phyloP scores from a whole-genome alignment of 2,113 vertebrate genomes.

The Anhinga rufa region DNA sequence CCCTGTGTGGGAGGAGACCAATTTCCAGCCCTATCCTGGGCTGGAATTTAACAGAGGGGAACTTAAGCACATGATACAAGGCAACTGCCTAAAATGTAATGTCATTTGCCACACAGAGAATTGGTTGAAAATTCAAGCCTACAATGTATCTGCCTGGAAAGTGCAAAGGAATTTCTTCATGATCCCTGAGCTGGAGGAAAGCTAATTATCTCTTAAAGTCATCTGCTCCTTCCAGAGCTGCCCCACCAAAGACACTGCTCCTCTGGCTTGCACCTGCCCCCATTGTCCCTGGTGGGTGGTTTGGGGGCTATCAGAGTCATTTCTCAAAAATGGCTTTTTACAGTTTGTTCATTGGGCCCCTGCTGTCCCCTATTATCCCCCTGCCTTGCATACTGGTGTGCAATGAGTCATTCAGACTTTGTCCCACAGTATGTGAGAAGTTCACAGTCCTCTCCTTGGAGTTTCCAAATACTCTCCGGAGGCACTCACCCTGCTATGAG shows the following conservation, averaged over 20 bases:
- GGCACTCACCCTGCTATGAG: background rate
- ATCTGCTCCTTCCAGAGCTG: background rate
- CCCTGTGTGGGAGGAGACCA: background rate
- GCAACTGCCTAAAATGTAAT: background rate
- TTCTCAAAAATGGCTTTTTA: background rate
- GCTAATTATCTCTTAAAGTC: background rate
- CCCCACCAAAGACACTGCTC: background rate
- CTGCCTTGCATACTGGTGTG: background rate
- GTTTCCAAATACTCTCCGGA: background rate
- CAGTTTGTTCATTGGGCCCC: background rate
- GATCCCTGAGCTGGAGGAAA: background rate
- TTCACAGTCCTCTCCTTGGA: background rate
- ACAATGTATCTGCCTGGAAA: background rate
- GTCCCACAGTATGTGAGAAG: background rate
- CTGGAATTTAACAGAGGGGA: background rate
- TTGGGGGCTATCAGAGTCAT: background rate
- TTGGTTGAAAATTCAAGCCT: background rate
- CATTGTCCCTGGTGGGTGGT: background rate
- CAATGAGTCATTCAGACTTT: background rate
- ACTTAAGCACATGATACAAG: background rate
- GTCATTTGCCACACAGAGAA: background rate
- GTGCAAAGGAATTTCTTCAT: background rate
- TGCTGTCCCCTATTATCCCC: background rate
- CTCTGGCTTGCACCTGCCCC: background rate
- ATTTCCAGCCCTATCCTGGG: background rate